Conservation (phyloP, 2,113 vertebrate species). For the Dolichotis patagonum region DNA sequence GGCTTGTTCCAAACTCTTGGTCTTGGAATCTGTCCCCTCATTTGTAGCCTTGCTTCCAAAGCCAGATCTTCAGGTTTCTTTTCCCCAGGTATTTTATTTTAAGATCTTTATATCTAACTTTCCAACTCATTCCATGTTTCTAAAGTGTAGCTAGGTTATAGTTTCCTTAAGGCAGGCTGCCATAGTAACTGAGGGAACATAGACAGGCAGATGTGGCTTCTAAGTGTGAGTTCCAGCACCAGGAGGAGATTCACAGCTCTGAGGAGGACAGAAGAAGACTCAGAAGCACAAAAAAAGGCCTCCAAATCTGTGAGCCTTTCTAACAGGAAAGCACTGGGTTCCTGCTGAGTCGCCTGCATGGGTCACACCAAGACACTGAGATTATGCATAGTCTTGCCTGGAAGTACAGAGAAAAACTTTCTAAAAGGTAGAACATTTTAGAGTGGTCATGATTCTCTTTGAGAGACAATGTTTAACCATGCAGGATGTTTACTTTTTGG, state of each 20-base stretch:
- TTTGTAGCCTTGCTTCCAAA: not conserved
- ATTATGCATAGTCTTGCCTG: not conserved
- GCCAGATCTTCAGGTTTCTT: not conserved
- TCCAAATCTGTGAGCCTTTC: not conserved
- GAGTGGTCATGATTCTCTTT: not conserved
- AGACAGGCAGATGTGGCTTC: not conserved
- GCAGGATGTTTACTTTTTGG: not conserved
- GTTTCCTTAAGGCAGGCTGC: not conserved
- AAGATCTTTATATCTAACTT: not conserved
- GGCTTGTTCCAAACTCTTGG: constrained; percentile 24
- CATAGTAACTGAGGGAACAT: not conserved
- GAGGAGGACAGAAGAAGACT: not conserved
- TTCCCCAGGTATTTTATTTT: not conserved
- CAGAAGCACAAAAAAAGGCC: not conserved
- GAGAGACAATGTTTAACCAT: not conserved
- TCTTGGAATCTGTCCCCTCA: not conserved
- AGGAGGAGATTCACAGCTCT: not conserved
- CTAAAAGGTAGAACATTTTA: not conserved
- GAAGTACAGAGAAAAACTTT: not conserved
- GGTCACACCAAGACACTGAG: not conserved
- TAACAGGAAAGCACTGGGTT: not conserved
- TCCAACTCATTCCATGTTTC: not conserved
- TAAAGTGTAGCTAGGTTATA: constrained; percentile 11
- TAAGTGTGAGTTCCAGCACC: not conserved
- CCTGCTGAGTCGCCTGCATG: not conserved